Conservation (phyloP, 2,888 invertebrate genomes). For the Ceraclea dissimilis region DNA sequence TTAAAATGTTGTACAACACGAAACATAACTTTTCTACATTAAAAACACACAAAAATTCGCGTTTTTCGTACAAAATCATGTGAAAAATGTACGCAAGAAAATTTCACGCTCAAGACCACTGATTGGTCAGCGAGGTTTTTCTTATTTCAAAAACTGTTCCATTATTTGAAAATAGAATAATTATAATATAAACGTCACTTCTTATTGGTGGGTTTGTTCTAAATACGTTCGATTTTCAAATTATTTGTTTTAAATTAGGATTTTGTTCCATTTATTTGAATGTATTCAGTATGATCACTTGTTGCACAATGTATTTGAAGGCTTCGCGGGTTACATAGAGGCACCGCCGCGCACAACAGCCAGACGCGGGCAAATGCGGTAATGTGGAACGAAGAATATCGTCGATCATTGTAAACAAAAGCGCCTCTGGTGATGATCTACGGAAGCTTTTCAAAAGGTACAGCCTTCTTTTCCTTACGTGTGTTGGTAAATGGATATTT, state of each 20-base stretch:
- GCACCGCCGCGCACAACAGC: conserved; percentile 29
- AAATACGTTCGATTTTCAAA: background rate
- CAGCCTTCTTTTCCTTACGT: background rate
- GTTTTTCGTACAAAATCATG: too few species aligned
- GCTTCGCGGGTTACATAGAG: background rate
- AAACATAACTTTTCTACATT: too few species aligned
- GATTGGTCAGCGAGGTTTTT: too few species aligned
- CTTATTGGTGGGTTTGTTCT: too few species aligned
- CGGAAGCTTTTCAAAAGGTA: conserved; percentile 7
- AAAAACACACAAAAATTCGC: too few species aligned
- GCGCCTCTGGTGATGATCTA: conserved; percentile 30
- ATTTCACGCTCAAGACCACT: too few species aligned
- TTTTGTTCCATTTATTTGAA: background rate
- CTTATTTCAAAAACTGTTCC: too few species aligned
- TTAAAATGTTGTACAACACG: too few species aligned
- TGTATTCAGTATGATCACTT: background rate
- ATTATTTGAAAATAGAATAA: too few species aligned
- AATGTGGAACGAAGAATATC: conserved; percentile 44
- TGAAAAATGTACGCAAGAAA: too few species aligned
- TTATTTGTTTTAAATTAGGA: background rate
- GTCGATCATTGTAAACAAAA: conserved; percentile 37
- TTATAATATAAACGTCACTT: too few species aligned
- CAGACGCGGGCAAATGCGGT: conserved; percentile 42
- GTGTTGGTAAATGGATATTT: background rate
- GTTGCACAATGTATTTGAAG: background rate